Percentiles rank a stretch among this genome's conserved stretches.
These are phyloP conservation scores for Gymnoscopelus microlampas DNA, from an alignment of 2,797 vertebrate genomes.

Conservation along the genomic window DNA sequence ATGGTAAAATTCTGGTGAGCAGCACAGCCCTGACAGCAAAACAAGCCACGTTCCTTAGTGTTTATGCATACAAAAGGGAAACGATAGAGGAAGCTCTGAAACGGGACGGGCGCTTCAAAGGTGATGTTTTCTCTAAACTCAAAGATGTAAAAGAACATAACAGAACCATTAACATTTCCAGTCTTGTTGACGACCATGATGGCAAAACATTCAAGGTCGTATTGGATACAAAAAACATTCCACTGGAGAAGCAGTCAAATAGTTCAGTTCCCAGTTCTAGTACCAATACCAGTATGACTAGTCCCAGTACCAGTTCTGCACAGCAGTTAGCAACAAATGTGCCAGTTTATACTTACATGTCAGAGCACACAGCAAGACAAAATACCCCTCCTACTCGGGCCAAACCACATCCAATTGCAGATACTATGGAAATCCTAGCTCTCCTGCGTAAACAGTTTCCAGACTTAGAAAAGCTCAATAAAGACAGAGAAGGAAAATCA, in stretches of 20 bases:
- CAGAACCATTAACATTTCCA: not conserved
- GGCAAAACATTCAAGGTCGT: slow-evolving; percentile 3
- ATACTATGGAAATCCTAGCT: slow-evolving; percentile 15
- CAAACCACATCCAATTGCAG: not conserved
- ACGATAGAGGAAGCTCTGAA: slow-evolving; percentile 24
- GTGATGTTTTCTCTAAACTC: not conserved
- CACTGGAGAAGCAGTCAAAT: not conserved
- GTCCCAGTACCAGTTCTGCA: not conserved
- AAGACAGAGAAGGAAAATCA: not conserved
- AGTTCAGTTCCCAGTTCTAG: too few relatives aligned
- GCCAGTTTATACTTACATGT: not conserved
- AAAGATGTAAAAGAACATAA: not conserved
- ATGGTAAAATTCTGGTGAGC: too few relatives aligned
- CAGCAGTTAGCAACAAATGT: not conserved
- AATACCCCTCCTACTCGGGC: too few relatives aligned
- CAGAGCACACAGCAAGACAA: not conserved
- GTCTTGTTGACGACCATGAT: slow-evolving; percentile 2
- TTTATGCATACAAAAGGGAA: slow-evolving; percentile 26
- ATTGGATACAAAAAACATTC: too few relatives aligned
- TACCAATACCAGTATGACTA: not conserved
- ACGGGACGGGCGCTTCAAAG: slow-evolving; percentile 34
- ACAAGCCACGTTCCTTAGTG: slow-evolving; percentile 17
- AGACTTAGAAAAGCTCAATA: slow-evolving; percentile 9
- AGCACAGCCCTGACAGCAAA: too few relatives aligned
- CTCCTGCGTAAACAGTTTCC: slow-evolving; percentile 26